Percentiles rank a stretch among this genome's conserved stretches.
Conservation (phyloP, 2,797 vertebrate species). For the Lutra lutra region DNA sequence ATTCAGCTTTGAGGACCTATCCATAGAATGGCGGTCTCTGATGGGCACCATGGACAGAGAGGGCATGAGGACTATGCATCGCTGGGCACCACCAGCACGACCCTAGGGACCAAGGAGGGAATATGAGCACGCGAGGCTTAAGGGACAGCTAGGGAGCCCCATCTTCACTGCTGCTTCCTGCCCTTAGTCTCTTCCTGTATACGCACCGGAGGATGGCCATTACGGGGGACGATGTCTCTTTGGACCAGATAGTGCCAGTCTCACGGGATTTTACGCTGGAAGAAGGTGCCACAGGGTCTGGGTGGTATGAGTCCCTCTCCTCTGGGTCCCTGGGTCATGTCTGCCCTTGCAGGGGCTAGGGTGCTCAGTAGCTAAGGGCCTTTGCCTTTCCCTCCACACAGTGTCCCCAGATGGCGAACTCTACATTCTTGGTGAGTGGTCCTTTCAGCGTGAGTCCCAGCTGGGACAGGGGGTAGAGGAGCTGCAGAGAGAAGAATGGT, state of each 20-base stretch:
- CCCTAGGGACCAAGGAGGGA: not conserved
- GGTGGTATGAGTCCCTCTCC: not conserved
- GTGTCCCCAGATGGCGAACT: conserved; percentile 80
- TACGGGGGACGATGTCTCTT: conserved; percentile 93
- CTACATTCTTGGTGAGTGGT: conserved; percentile 84
- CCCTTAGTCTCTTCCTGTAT: conserved; percentile 92
- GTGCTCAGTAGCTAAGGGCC: conserved; percentile 4
- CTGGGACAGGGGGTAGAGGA: not conserved
- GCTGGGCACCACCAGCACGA: not conserved
- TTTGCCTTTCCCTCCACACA: conserved; percentile 70
- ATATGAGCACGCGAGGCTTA: not conserved
- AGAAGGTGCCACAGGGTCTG: conserved; percentile 88
- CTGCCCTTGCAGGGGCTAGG: not conserved
- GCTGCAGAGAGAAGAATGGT: not conserved
- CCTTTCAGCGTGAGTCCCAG: not conserved
- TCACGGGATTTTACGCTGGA: conserved; percentile 91
- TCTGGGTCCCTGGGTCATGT: not conserved
- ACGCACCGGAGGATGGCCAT: conserved; percentile 96
- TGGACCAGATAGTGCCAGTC: conserved; percentile 92
- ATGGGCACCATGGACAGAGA: not conserved
- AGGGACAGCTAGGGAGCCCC: not conserved
- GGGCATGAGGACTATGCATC: not conserved
- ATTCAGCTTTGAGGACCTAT: not conserved
- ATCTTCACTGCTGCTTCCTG: conserved; percentile 37
- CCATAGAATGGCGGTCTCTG: not conserved